A percentile compares a stretch with the other conserved stretches of the same genome.
Conservation (phyloP, 2,888 invertebrate species). For the Cremastinae sp. region DNA sequence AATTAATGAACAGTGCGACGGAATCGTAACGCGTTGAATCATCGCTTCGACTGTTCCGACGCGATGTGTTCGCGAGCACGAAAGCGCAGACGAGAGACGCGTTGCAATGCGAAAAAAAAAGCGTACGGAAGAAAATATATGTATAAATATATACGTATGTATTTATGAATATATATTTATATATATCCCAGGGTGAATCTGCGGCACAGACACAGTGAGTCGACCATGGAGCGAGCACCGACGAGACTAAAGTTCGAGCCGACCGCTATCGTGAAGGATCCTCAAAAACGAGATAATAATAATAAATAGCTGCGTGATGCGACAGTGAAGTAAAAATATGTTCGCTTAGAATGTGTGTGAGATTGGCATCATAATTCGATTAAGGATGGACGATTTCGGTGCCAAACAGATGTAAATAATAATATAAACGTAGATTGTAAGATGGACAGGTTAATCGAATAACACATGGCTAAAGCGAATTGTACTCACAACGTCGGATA, state of each 20-base stretch:
- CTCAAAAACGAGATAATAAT: conserved; percentile 24
- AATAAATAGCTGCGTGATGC: conserved; percentile 46
- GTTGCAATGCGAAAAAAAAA: conserved; percentile 21
- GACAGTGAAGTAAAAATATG: conserved; percentile 42
- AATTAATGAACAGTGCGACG: conserved; percentile 67
- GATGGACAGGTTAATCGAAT: conserved; percentile 60
- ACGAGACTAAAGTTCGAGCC: conserved; percentile 55
- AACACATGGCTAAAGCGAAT: conserved; percentile 38
- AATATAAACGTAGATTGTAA: conserved; percentile 75
- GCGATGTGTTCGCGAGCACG: conserved; percentile 48
- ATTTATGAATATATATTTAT: conserved; percentile 19
- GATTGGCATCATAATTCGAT: conserved; percentile 65
- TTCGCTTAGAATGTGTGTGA: conserved; percentile 60
- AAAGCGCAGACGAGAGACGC: conserved; percentile 46
- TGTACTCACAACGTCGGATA: conserved; percentile 30
- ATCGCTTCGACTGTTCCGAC: conserved; percentile 65
- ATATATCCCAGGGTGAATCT: conserved; percentile 62
- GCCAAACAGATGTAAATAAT: conserved; percentile 79
- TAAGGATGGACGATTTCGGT: conserved; percentile 72
- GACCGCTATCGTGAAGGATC: conserved; percentile 28
- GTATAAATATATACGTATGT: neutral
- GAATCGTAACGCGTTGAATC: conserved; percentile 63
- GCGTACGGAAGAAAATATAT: conserved; percentile 8
- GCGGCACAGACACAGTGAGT: conserved; percentile 69
- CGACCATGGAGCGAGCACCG: conserved; percentile 60